Conservation (phyloP, 2,888 invertebrate species). For the Plebejus melissa region DNA sequence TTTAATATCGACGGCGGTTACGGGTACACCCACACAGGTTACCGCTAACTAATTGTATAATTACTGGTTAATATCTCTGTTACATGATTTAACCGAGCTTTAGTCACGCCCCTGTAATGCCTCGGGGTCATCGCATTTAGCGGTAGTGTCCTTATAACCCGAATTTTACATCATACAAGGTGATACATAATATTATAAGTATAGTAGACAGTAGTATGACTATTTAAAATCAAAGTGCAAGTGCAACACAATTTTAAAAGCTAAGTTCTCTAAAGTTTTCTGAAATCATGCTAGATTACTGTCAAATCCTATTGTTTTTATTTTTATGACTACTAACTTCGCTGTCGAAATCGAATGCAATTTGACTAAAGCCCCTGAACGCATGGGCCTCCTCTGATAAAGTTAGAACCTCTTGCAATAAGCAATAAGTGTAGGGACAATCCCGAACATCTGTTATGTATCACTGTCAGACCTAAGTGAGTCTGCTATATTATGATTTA, state of each 20-base stretch:
- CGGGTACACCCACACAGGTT: slow-evolving; percentile 10
- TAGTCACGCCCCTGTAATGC: slow-evolving; percentile 7
- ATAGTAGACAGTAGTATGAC: too few species aligned
- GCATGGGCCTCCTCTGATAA: not conserved
- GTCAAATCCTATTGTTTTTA: too few species aligned
- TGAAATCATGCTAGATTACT: too few species aligned
- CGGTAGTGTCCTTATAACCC: not conserved
- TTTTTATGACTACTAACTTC: too few species aligned
- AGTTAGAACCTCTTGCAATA: not conserved
- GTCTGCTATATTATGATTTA: slow-evolving; percentile 28
- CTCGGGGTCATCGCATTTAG: not conserved
- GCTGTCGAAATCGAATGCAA: too few species aligned
- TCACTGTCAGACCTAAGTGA: slow-evolving; percentile 35
- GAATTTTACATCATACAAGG: not conserved
- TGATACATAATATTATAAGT: too few species aligned
- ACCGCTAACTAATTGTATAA: slow-evolving; percentile 26
- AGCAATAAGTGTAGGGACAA: not conserved
- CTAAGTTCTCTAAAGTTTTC: too few species aligned
- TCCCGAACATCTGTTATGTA: slow-evolving; percentile 32
- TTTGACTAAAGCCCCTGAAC: not conserved
- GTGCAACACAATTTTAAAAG: too few species aligned
- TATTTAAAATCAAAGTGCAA: too few species aligned
- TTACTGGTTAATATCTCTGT: slow-evolving; percentile 22
- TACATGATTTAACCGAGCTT: slow-evolving; percentile 8
- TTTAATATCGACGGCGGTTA: slow-evolving; percentile 2